Evolutionary conservation across 1,140 invertebrate species (phyloP), one percentile per base, ranked within the genome.

Genomic region (Copidosoma floridanum): DNA sequence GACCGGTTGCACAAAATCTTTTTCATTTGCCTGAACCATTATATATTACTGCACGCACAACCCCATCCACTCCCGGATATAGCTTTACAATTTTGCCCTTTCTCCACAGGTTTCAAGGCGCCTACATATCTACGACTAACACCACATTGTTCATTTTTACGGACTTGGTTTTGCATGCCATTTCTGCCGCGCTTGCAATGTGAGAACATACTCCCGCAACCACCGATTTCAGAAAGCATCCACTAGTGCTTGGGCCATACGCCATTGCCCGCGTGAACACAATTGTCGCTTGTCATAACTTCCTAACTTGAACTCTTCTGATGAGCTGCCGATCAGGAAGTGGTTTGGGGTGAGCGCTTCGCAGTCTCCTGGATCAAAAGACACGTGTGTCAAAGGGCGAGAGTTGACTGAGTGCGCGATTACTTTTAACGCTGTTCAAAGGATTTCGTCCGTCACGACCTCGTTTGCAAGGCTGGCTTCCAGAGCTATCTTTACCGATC

Each of bases 321-420:
- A n/a, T n/a, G n/a, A n/a, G n/a, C n/a, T n/a, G n/a, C n/a, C n/a
- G n/a, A n/a, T n/a, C n/a, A n/a, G n/a, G n/a, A n/a, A n/a, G n/a
- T n/a, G n/a, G n/a, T n/a, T n/a, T n/a, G n/a, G n/a, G n/a, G n/a
- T n/a, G n/a, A n/a, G n/a, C n/a, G 3, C 41, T 44, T 44, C 41
- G 16, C 14, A 21, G 23, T 21, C 41, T 3, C 20, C 7, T 1
- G 41, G 41, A 27, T 67, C 64, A 7, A 53, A 21, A 2, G 62
- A 65, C 1, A 72, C 47, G 6, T 60, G 48, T 0, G 48, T 52
- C 2, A 60, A n/a, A n/a, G 57, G 48, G 7, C 40, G 48, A 7
- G 57, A 44, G 26, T 57, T 57, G 1, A 47, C 20, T 3, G 27
- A 21, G 37, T 57, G 29, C 47, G 46, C 54, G 3, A 29, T 26